Evolutionary conservation across 2,113 vertebrate genomes (phyloP).

Genomic region (Dipodomys stephensi): DNA sequence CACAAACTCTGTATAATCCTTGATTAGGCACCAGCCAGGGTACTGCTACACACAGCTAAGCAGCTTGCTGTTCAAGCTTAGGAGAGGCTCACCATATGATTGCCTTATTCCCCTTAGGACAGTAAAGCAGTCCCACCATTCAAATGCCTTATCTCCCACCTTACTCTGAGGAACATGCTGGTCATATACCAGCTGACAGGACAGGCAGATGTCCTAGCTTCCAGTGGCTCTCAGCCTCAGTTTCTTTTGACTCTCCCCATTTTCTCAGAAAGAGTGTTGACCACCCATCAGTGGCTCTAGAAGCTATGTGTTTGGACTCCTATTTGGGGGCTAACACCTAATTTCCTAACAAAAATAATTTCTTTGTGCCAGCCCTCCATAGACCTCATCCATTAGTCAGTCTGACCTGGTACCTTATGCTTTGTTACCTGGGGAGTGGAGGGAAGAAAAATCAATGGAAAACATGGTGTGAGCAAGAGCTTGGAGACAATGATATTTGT

Average conservation of each 20-base stretch:
- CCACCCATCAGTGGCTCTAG: not conserved
- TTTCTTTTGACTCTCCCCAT: not conserved
- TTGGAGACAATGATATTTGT: not conserved
- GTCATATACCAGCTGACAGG: not conserved
- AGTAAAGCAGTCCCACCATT: not conserved
- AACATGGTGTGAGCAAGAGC: not conserved
- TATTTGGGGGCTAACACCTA: not conserved
- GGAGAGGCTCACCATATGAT: not conserved
- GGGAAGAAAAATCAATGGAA: not conserved
- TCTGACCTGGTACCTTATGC: not conserved
- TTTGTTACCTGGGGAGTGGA: not conserved
- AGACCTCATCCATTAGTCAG: not conserved
- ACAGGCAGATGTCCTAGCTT: not conserved
- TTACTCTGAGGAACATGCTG: not conserved
- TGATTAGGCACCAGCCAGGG: not conserved
- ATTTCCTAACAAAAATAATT: not conserved
- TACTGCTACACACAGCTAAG: not conserved
- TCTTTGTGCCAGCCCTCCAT: not conserved
- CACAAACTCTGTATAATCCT: not conserved
- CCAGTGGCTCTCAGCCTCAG: not conserved
- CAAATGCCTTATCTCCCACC: not conserved
- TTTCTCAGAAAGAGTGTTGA: constrained; percentile 2
- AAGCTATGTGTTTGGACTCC: not conserved
- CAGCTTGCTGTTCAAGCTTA: not conserved
- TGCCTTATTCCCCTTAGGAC: not conserved